Percentiles rank a stretch among this genome's conserved stretches.
These are phyloP conservation scores for Podarcis raffonei DNA, from an alignment of 2,113 vertebrate genomes.

Conservation along the genomic window DNA sequence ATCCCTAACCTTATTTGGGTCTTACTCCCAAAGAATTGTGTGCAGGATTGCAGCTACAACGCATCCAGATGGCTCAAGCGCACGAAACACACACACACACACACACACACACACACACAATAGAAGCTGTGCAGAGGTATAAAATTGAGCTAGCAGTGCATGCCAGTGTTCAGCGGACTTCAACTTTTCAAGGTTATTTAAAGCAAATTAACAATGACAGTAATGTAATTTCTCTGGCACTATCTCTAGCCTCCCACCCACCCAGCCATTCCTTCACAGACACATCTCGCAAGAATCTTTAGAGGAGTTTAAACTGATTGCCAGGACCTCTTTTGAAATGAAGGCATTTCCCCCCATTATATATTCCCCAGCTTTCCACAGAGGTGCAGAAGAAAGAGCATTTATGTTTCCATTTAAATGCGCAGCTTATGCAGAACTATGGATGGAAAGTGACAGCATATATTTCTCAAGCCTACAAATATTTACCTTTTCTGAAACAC, in stretches of 20 bases:
- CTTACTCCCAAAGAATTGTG: background rate
- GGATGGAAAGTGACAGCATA: conserved; percentile 60
- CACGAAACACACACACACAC: background rate
- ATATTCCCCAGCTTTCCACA: conserved; percentile 54
- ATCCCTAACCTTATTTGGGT: too few species aligned
- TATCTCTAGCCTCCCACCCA: conserved; percentile 53
- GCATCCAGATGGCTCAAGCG: background rate
- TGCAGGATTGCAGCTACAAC: background rate
- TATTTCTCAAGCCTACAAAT: conserved; percentile 57
- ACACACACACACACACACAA: background rate
- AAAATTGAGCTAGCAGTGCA: conserved; percentile 58
- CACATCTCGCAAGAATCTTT: conserved; percentile 66
- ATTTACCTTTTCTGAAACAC: conserved; percentile 52
- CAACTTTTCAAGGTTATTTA: conserved; percentile 69
- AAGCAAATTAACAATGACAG: conserved; percentile 75
- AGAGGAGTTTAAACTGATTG: conserved; percentile 74
- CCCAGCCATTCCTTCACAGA: conserved; percentile 59
- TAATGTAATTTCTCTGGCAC: conserved; percentile 68
- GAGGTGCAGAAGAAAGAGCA: conserved; percentile 53
- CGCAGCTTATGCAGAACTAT: conserved; percentile 53
- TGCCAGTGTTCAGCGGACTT: conserved; percentile 57
- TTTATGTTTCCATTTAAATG: conserved; percentile 67
- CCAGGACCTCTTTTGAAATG: conserved; percentile 54
- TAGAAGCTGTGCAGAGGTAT: background rate
- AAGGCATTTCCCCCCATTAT: conserved; percentile 45